These are phyloP conservation scores for Callyntrura guangdongensis DNA, from an alignment of 2,888 invertebrate genomes.

Conservation along the genomic window DNA sequence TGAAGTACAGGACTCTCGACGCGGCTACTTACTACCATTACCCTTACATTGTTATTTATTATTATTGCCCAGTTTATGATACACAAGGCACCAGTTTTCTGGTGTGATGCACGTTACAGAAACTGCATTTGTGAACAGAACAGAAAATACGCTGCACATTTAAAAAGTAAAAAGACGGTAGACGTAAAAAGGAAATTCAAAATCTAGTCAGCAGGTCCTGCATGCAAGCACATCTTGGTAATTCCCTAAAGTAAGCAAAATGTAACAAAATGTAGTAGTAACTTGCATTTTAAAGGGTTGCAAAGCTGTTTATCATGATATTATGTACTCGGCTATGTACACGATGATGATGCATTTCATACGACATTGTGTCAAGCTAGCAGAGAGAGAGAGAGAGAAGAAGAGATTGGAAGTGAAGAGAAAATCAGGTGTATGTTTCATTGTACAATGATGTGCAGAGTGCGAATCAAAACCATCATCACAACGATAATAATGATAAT, in stretches of 20 bases:
- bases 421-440: constrained; percentile 48
- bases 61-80: neutral
- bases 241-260: too few species aligned
- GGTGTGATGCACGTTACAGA: neutral
- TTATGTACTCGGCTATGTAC: too few species aligned
- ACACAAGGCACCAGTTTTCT: neutral
- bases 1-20: neutral
- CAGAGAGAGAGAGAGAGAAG: neutral
- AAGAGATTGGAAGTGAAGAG: neutral
- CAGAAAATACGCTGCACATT: neutral
- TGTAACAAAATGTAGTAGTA: too few species aligned
- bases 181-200: neutral
- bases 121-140: neutral
- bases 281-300: too few species aligned
- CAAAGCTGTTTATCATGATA: too few species aligned
- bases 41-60: neutral
- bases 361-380: neutral
- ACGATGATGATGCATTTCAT: neutral
- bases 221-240: neutral
- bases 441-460: neutral
- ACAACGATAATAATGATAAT: neutral
- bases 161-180: neutral
- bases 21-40: neutral
- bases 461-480: constrained; percentile 21
- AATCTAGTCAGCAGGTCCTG: neutral